Evolutionary conservation across 1,140 invertebrate genomes (phyloP).

Genomic region (Ceratosolen fusciceps): DNA sequence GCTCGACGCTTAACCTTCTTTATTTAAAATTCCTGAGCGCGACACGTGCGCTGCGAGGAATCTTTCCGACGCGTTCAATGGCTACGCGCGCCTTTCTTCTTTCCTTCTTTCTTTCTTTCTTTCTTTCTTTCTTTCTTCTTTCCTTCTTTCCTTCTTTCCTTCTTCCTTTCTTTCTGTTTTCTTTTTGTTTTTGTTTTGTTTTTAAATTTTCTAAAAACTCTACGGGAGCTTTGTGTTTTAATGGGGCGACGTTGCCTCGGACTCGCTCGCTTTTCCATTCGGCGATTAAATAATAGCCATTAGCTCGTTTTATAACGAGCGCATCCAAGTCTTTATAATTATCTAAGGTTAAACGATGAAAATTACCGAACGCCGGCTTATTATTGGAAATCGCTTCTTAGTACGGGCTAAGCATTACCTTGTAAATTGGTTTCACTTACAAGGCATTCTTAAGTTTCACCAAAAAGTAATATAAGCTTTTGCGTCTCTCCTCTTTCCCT

Average conservation of each 20-base stretch:
- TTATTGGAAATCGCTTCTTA: too few species aligned
- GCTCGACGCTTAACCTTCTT: too few species aligned
- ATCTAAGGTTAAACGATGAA: not conserved
- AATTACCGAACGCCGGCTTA: not conserved
- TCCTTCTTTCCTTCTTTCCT: too few species aligned
- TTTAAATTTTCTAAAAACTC: not conserved
- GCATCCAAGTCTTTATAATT: not conserved
- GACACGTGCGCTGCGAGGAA: not conserved
- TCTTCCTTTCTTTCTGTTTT: too few species aligned
- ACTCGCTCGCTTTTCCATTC: not conserved
- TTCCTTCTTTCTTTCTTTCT: too few species aligned
- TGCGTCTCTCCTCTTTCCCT: too few species aligned
- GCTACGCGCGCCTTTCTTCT: too few species aligned
- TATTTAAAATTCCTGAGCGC: not conserved
- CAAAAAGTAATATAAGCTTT: too few species aligned
- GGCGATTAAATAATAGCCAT: not conserved
- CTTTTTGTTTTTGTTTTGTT: too few species aligned
- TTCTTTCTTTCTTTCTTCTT: too few species aligned
- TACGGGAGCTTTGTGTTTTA: not conserved
- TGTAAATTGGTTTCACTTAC: not conserved
- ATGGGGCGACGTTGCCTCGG: not conserved
- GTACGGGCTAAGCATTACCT: not conserved
- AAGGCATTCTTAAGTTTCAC: not conserved
- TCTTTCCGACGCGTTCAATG: not conserved
- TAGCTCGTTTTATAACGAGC: not conserved